Evolutionary conservation across 2,113 vertebrate genomes (phyloP).

Genomic region (Clupea harengus): DNA sequence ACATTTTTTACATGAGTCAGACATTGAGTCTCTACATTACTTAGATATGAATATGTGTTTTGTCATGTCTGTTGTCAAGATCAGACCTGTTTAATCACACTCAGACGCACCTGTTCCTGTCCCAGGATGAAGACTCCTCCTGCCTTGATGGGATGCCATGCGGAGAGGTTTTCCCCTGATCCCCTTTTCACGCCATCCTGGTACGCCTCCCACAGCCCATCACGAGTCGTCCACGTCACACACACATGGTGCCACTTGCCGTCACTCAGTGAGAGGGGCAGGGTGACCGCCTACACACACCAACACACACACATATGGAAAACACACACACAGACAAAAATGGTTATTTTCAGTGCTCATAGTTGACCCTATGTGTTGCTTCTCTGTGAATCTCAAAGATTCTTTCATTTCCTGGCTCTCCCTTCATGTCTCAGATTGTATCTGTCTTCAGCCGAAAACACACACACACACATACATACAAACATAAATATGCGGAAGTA

Average conservation of each 20-base stretch:
- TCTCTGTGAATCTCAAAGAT: too few relatives aligned
- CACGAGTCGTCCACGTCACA: conserved; percentile 77
- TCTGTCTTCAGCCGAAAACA: background rate
- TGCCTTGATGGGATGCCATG: conserved; percentile 81
- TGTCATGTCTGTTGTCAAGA: background rate
- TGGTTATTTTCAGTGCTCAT: background rate
- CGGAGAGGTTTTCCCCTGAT: conserved; percentile 71
- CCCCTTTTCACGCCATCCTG: conserved; percentile 78
- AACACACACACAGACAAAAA: background rate
- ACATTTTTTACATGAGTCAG: too few relatives aligned
- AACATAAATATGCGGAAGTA: too few relatives aligned
- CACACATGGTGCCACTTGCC: conserved; percentile 81
- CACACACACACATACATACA: background rate
- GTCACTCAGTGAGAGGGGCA: conserved; percentile 74
- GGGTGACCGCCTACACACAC: conserved; percentile 62
- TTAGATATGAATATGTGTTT: background rate
- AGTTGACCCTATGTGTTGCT: too few relatives aligned
- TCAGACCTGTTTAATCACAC: background rate
- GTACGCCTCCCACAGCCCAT: conserved; percentile 78
- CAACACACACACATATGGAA: background rate
- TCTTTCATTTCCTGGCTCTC: too few relatives aligned
- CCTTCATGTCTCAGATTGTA: too few relatives aligned
- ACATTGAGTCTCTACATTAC: too few relatives aligned
- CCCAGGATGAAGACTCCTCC: conserved; percentile 80
- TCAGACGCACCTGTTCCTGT: conserved; percentile 76